These are phyloP conservation scores for Sarcophilus harrisii DNA, from an alignment of 2,797 vertebrate genomes.

Conservation along the genomic window DNA sequence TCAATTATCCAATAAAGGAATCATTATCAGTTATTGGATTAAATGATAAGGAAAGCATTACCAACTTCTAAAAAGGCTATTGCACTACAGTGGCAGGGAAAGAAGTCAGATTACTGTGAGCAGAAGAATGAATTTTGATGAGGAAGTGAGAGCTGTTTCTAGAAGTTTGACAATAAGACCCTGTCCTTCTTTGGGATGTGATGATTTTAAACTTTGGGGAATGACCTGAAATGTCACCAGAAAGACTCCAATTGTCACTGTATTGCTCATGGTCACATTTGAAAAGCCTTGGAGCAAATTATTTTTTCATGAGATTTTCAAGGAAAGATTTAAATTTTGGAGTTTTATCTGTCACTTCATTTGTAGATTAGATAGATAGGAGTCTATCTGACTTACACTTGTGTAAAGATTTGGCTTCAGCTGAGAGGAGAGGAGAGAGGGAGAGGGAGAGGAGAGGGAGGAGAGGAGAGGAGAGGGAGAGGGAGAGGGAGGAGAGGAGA, in stretches of 20 bases:
- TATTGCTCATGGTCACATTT: background rate
- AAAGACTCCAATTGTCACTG: background rate
- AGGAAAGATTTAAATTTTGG: constrained; percentile 27
- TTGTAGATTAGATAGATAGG: background rate
- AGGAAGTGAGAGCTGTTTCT: background rate
- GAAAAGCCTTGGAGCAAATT: background rate
- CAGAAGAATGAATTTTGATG: background rate
- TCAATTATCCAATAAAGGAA: background rate
- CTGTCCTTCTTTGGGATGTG: background rate
- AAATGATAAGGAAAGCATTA: background rate
- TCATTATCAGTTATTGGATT: background rate
- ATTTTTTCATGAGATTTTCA: background rate
- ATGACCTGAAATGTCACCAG: background rate
- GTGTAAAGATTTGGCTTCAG: background rate
- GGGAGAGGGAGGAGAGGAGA: too few relatives aligned
- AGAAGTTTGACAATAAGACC: background rate
- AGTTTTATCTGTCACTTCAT: constrained; percentile 4
- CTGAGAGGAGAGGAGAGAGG: background rate
- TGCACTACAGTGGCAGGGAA: background rate
- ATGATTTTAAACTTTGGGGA: background rate
- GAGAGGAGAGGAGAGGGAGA: too few relatives aligned
- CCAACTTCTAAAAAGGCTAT: background rate
- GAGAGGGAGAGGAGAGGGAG: too few relatives aligned
- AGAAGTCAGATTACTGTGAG: background rate
- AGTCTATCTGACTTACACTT: background rate